Conservation (phyloP, 2,797 vertebrate species). For the Meda fulgida region DNA sequence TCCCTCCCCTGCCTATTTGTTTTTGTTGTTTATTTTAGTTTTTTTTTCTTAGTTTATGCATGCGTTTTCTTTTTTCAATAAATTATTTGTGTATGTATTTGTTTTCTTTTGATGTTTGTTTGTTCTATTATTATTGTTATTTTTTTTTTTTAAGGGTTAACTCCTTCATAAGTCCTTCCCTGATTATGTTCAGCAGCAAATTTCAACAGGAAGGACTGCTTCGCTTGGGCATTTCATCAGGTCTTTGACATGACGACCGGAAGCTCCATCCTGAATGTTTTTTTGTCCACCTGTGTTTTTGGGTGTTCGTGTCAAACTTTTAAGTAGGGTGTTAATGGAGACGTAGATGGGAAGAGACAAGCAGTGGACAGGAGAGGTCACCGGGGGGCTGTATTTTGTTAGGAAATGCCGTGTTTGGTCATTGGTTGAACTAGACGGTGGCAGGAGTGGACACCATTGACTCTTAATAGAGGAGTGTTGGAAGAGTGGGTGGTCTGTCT, state of each 20-base stretch:
- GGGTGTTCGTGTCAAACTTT: background rate
- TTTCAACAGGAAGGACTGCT: background rate
- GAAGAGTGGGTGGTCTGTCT: constrained; percentile 58
- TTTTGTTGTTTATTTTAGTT: background rate
- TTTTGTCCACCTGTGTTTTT: background rate
- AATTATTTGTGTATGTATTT: too few species aligned
- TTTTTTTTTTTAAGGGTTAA: background rate
- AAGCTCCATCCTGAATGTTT: background rate
- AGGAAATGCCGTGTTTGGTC: constrained; percentile 21
- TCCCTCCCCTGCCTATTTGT: background rate
- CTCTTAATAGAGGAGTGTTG: constrained; percentile 61
- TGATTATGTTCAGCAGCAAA: background rate
- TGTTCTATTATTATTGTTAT: too few species aligned
- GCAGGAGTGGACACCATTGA: constrained; percentile 57
- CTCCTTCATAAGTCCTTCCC: too few species aligned
- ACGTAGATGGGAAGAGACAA: background rate
- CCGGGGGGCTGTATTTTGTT: constrained; percentile 13
- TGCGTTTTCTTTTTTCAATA: too few species aligned
- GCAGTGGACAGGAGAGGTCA: constrained; percentile 11
- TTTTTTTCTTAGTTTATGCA: background rate
- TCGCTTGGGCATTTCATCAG: background rate
- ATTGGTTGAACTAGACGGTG: constrained; percentile 11
- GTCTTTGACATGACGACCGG: background rate
- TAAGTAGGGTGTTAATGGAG: constrained; percentile 41
- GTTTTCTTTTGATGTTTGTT: too few species aligned